Evolutionary conservation across 64 coral and sea anemone species (phyloP).

Genomic region (Catalaphyllia jardinei): DNA sequence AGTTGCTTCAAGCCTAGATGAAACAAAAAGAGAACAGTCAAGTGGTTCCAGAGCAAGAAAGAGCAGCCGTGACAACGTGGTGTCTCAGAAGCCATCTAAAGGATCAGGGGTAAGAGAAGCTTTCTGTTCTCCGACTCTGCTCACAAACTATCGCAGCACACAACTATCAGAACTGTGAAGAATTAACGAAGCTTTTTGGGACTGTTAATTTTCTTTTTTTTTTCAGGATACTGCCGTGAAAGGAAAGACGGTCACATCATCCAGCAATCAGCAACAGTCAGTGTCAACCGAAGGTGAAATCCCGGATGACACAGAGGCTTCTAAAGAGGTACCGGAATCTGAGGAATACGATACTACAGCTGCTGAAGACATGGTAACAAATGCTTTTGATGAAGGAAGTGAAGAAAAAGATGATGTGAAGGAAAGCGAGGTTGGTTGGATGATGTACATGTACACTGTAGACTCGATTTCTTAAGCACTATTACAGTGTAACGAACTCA

Average conservation of each 20-base stretch:
- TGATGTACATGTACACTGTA: not conserved
- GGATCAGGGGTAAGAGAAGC: conserved; percentile 2
- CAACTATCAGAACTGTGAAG: too few species aligned
- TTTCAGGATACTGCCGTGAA: not conserved
- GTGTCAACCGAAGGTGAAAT: not conserved
- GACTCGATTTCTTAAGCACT: too few species aligned
- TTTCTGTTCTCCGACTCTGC: too few species aligned
- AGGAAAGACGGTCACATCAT: not conserved
- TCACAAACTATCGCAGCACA: too few species aligned
- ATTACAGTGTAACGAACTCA: too few species aligned
- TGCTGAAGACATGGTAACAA: not conserved
- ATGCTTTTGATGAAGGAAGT: conserved; percentile 22
- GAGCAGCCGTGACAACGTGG: conserved; percentile 3
- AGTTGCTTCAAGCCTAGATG: conserved; percentile 38
- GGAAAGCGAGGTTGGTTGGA: not conserved
- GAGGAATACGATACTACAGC: not conserved
- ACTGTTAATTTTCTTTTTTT: not conserved
- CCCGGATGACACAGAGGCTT: not conserved
- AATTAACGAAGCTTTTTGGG: too few species aligned
- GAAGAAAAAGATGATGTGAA: conserved; percentile 25
- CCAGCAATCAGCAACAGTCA: conserved; percentile 7
- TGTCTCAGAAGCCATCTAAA: conserved; percentile 15
- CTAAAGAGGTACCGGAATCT: not conserved
- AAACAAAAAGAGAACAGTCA: conserved; percentile 29
- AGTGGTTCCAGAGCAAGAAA: not conserved